Percentiles rank a stretch among this genome's conserved stretches.
phyloP scores from a whole-genome alignment of 2,797 vertebrate species.

The Eospalax fontanierii region DNA sequence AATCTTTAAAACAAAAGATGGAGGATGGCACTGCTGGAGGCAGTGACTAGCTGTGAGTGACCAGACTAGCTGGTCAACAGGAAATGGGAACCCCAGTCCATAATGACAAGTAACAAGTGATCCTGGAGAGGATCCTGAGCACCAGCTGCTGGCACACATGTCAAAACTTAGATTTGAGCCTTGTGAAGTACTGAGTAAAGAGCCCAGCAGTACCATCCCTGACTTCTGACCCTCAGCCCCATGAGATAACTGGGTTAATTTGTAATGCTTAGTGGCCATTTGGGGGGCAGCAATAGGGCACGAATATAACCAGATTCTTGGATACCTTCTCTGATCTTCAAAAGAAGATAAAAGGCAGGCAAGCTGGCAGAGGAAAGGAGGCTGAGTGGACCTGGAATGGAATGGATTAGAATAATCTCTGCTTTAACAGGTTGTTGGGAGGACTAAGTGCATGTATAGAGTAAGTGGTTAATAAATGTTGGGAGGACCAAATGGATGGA shows the following conservation, averaged over 20 bases:
- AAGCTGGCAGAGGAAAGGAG: neutral
- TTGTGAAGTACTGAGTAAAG: neutral
- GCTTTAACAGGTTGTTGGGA: neutral
- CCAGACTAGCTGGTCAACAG: neutral
- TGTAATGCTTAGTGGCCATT: neutral
- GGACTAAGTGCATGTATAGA: rapidly evolving
- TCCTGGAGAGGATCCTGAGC: neutral
- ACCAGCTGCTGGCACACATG: neutral
- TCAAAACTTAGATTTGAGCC: neutral
- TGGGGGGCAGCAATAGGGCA: neutral
- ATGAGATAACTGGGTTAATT: too few species aligned
- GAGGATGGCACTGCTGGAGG: neutral
- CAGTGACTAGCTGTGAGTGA: neutral
- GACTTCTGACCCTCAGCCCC: neutral
- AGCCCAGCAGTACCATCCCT: neutral
- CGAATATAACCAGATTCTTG: neutral
- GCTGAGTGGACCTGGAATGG: neutral
- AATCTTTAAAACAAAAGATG: neutral
- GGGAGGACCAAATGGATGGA: neutral
- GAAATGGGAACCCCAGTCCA: neutral
- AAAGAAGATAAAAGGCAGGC: neutral
- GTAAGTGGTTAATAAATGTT: neutral
- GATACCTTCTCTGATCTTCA: neutral
- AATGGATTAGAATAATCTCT: neutral
- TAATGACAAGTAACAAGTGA: too few species aligned